Evolutionary conservation across 2,888 invertebrate species (phyloP), one percentile per base, ranked within the genome.

Genomic region (Therioaphis trifolii): DNA sequence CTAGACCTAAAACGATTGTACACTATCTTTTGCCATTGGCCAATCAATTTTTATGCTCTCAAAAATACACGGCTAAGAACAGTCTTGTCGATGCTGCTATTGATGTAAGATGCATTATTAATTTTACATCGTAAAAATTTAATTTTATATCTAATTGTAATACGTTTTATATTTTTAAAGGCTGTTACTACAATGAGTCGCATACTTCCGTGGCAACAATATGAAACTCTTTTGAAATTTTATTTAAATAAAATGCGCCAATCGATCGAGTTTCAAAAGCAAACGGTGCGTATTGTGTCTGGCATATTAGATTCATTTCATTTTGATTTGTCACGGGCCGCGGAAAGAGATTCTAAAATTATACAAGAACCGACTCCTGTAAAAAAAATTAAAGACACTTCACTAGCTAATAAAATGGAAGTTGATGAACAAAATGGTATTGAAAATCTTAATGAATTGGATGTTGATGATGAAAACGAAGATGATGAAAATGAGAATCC

Each of bases 271-370:
- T 93, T 93, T 88, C 97, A 97, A 87, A 96, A 94, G 87, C 95
- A 96, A 87, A 90, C 94, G 84, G 94, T 96, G 12, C 91, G 94
- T 84, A 90, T 95, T 84, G 90, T 94, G 18, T 92, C 94, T 0
- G 92, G 92, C 0, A 93, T 98, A 85, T 90, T 98, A 85, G 96
- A 98, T 88, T 93, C 94, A 0, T 98, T 98, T 88, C 98, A 98
- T 89, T 98, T 94, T 88, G 95, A 98, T 90, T 90, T 98, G 74
- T 92, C 92, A 0, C 93, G 93, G 88, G 92, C 91, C 7, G 88
- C 90, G 79, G 86, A 84, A 74, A 84, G 72, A 80, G 66, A 85
- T 61, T 74, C 52, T 7, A 82, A 84, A 75, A 27, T 85, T 24
- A 14, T 63, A 12, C n/a, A 63, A 66, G 88, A 90, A 86, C 87